Conservation (phyloP, 2,113 vertebrate species). For the Xyliphius kryptos region DNA sequence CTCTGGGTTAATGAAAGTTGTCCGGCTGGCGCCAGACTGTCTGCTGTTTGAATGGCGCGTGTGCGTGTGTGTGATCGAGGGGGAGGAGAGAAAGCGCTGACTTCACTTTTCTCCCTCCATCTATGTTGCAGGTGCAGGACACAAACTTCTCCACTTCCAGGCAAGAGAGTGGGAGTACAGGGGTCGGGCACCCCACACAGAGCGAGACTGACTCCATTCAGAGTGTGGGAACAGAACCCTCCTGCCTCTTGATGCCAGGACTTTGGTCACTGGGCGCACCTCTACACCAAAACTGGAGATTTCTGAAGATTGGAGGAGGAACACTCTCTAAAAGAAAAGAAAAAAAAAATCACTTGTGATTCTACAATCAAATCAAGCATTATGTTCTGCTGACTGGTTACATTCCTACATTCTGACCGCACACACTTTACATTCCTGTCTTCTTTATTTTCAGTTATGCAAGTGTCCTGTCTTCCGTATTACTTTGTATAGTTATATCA, state of each 20-base stretch:
- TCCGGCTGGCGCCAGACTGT: constrained; percentile 89
- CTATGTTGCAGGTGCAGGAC: constrained; percentile 79
- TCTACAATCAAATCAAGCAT: constrained; percentile 42
- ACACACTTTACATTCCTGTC: constrained; percentile 19
- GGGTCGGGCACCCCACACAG: constrained; percentile 28
- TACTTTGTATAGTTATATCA: constrained; percentile 7
- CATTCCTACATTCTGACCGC: constrained; percentile 51
- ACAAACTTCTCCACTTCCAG: constrained; percentile 72
- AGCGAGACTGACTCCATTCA: constrained; percentile 51
- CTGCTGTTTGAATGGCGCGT: constrained; percentile 69
- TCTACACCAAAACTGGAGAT: constrained; percentile 64
- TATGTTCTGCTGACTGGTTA: constrained; percentile 38
- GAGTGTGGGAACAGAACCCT: constrained; percentile 44
- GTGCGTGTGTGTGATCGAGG: constrained; percentile 30
- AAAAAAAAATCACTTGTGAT: constrained; percentile 18
- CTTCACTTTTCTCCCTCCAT: constrained; percentile 67
- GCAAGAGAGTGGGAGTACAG: constrained; percentile 62
- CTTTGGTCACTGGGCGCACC: constrained; percentile 57
- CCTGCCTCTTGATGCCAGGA: constrained; percentile 44
- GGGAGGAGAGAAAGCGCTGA: constrained; percentile 59
- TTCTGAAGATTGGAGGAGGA: constrained; percentile 43
- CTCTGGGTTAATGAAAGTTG: constrained; percentile 85
- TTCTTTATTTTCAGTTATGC: too few relatives aligned
- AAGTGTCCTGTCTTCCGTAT: too few relatives aligned
- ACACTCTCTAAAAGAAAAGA: not conserved